Percentiles rank a stretch among this genome's conserved stretches.
Evolutionary conservation across 2,888 invertebrate species (phyloP).

Genomic region (Thymelicus sylvestris): DNA sequence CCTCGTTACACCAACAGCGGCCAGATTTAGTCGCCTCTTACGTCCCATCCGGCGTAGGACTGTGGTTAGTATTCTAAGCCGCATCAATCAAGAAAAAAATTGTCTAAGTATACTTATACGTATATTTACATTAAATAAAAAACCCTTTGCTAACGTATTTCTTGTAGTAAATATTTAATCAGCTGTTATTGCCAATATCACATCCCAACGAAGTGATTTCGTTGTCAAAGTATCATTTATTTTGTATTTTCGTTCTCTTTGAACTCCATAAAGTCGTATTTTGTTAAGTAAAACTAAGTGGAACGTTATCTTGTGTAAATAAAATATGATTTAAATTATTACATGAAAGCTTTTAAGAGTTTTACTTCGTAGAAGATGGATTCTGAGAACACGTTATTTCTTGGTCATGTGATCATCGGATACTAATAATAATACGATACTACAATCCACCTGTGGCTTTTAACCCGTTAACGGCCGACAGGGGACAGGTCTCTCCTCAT

Average conservation of each 20-base stretch:
- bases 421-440: no score
- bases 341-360: conserved; percentile 5
- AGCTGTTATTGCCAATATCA: conserved; percentile 1
- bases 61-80: no score
- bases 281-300: conserved; percentile 6
- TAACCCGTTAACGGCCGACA: no score
- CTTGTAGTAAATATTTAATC: conserved; percentile 4
- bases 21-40: no score
- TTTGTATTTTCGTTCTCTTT: neutral
- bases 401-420: no score
- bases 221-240: neutral
- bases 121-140: neutral
- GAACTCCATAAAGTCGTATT: conserved; percentile 5
- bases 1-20: no score
- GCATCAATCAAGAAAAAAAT: no score
- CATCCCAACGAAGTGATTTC: neutral
- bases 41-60: no score
- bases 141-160: conserved; percentile 2
- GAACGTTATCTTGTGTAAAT: conserved; percentile 2
- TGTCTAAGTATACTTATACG: no score
- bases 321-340: conserved; percentile 5
- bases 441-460: no score
- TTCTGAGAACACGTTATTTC: no score
- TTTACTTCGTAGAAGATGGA: neutral
- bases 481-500: no score